Base-by-base conservation (phyloP, 2,113 vertebrate genomes). In the Austrofundulus limnaeus region DNA sequence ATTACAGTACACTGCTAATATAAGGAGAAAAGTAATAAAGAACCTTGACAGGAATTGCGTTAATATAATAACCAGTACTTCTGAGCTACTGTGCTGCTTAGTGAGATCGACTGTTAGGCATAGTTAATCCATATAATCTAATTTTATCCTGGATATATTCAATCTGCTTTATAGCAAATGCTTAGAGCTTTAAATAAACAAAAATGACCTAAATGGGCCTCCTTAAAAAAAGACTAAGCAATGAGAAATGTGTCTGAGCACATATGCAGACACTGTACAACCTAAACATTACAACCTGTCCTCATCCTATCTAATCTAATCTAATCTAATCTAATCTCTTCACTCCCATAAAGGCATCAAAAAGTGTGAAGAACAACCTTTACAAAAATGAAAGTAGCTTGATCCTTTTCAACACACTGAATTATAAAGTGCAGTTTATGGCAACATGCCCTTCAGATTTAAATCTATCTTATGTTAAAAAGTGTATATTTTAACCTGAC, bases 401-500 rank as follows among this genome's bases (percentile, higher is more conserved):
- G 31, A 34, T 34, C 31, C 31, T 34, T 34, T 34, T 34, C 5
- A 31, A 37, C 47, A 20, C 9, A 43, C 13, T 53, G 31, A n/a
- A 64, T 38, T 3, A 11, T 2, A 61, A 17, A 39, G 13, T 20
- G 42, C 24, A 57, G 1, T 68, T 48, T 31, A 39, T 46, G 16
- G 23, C 24, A 55, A 70, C n/a, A 8, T 55, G 43, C 12, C 38
- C 38, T 74, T 63, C 25, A 47, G 20, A 62, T 58, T 65, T 61
- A 28, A 69, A 49, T 11, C 39, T 25, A 23, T 60, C 19, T 50
- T 15, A 31, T 47, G 15, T 45, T 57, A 10, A 34, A n/a, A 64
- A 70, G 52, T 20, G 14, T 5, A 56, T 23, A 43, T 37, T 53
- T 53, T 48, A 17, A 28, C 23, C 42, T 41, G 15, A 31, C 5